Conservation (phyloP, 2,113 vertebrate species). For the Ibidorhyncha struthersii region DNA sequence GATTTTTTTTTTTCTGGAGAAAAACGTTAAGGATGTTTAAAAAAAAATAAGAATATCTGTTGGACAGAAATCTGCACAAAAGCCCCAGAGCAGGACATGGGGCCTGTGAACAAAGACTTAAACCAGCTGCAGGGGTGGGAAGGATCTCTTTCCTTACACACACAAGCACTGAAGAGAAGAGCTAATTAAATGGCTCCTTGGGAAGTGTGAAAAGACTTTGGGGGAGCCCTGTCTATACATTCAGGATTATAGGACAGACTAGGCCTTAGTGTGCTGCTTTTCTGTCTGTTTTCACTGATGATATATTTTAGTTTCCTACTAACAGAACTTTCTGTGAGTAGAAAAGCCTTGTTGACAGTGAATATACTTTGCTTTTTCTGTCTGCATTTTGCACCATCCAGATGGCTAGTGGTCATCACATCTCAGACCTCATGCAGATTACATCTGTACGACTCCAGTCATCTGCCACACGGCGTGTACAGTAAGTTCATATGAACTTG, state of each 20-base stretch:
- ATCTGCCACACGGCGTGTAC: not conserved
- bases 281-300: not conserved
- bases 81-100: not conserved
- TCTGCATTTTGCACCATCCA: not conserved
- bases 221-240: not conserved
- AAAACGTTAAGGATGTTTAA: not conserved
- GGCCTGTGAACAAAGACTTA: not conserved
- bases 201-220: not conserved
- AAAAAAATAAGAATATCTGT: not conserved
- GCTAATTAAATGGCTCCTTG: not conserved
- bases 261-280: not conserved
- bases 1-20: not conserved
- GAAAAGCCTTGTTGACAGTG: not conserved
- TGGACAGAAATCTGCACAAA: not conserved
- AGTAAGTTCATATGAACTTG: not conserved
- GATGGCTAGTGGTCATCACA: not conserved
- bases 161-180: not conserved
- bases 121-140: accelerated
- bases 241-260: not conserved
- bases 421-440: not conserved
- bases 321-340: not conserved
- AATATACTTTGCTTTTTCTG: not conserved
- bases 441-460: not conserved
- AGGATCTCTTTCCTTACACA: not conserved
- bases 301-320: not conserved